Percentiles rank a stretch among this genome's conserved stretches.
Conservation (phyloP, 2,797 vertebrate genomes). For the Sebastes itinus region DNA sequence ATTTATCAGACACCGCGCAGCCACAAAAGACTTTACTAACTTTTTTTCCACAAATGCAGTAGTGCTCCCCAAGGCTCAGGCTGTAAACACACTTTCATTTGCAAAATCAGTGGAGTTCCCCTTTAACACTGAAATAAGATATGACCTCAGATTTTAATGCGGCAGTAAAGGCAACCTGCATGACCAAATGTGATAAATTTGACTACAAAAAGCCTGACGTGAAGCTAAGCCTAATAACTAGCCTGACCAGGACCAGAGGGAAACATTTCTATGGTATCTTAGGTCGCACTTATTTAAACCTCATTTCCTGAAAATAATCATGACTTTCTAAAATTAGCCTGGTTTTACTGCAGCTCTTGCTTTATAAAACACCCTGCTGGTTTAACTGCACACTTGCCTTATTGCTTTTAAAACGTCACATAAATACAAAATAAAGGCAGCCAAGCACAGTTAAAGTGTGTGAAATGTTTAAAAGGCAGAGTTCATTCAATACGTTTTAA, state of each 20-base stretch:
- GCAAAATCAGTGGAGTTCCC: neutral
- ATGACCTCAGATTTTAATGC: neutral
- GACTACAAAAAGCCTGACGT: neutral
- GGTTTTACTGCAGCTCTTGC: neutral
- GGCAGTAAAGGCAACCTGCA: neutral
- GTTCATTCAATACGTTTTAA: slow-evolving; percentile 25
- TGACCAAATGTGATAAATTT: neutral
- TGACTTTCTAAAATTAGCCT: neutral
- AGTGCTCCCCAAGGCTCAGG: neutral
- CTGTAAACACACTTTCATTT: slow-evolving; percentile 6
- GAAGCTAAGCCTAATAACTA: neutral
- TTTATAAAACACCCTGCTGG: neutral
- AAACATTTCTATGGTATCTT: neutral
- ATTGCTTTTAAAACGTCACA: neutral
- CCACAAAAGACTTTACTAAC: neutral
- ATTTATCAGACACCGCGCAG: neutral
- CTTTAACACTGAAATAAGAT: neutral
- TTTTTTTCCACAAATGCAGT: neutral
- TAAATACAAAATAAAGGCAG: slow-evolving; percentile 1
- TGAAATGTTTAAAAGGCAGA: neutral
- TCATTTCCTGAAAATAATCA: neutral
- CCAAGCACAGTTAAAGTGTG: neutral
- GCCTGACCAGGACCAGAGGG: neutral
- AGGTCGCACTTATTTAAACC: neutral
- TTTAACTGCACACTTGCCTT: neutral